These are phyloP conservation scores for Hemiprocne comata DNA, from an alignment of 2,113 vertebrate genomes.

Conservation along the genomic window DNA sequence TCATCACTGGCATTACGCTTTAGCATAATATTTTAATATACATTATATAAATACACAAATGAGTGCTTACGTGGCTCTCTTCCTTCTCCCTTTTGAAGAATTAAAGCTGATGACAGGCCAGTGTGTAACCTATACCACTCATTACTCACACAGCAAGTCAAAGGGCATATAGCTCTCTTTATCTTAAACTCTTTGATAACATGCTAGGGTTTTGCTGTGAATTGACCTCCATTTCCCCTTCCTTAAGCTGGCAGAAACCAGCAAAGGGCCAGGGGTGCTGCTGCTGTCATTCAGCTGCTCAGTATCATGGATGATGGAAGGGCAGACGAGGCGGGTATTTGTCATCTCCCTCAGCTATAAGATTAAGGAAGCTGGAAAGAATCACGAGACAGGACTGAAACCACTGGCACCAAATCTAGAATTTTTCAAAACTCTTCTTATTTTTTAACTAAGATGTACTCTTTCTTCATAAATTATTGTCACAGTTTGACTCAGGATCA, in stretches of 20 bases:
- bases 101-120: neutral
- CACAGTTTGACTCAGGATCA: too few species aligned
- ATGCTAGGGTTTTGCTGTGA: neutral
- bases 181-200: neutral
- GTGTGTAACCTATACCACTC: neutral
- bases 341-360: neutral
- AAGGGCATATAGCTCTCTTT: neutral
- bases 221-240: neutral
- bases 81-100: neutral
- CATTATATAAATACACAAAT: neutral
- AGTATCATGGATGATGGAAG: neutral
- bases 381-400: neutral
- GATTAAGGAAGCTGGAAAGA: neutral
- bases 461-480: neutral
- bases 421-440: neutral
- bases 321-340: neutral
- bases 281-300: rapidly evolving
- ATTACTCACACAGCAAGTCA: neutral
- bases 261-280: neutral
- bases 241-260: neutral
- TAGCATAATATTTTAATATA: neutral
- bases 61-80: neutral
- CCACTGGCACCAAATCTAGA: neutral
- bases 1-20: neutral
- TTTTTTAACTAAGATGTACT: neutral